Conservation (phyloP, 2,113 vertebrate species). For the Silurus meridionalis region DNA sequence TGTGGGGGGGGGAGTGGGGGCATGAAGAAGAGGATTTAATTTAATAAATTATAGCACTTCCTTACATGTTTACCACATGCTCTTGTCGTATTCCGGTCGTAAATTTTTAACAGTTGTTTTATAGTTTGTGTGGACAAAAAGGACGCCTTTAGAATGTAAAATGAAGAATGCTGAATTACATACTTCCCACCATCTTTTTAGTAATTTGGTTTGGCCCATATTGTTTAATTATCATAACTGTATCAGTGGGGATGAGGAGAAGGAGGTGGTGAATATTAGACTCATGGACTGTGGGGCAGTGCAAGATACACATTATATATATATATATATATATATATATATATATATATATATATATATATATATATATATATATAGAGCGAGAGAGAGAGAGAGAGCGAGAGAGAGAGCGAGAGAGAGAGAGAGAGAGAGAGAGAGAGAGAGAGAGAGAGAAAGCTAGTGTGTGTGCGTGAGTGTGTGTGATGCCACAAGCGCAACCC, state of each 20-base stretch:
- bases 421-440: too few species aligned
- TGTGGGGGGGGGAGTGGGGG: neutral
- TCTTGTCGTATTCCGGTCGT: slow-evolving; percentile 3
- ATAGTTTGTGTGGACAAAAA: neutral
- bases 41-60: slow-evolving; percentile 30
- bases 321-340: neutral
- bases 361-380: neutral
- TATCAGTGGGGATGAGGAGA: neutral
- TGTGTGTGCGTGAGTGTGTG: slow-evolving; percentile 8
- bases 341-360: neutral
- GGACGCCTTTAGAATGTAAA: neutral
- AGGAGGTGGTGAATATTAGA: slow-evolving; percentile 4
- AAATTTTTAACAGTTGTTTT: slow-evolving; percentile 35
- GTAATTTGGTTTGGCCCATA: neutral
- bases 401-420: too few species aligned
- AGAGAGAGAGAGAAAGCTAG: neutral
- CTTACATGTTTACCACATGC: slow-evolving; percentile 9
- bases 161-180: neutral
- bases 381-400: neutral
- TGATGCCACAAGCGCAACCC: slow-evolving; percentile 25
- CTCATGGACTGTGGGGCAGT: neutral
- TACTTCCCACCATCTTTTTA: neutral
- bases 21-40: slow-evolving; percentile 29
- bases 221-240: slow-evolving; percentile 26
- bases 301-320: neutral